Evolutionary conservation across 1,140 invertebrate genomes (phyloP), one percentile per base, ranked within the genome.

Genomic region (Lepidotrigona ventralis): DNA sequence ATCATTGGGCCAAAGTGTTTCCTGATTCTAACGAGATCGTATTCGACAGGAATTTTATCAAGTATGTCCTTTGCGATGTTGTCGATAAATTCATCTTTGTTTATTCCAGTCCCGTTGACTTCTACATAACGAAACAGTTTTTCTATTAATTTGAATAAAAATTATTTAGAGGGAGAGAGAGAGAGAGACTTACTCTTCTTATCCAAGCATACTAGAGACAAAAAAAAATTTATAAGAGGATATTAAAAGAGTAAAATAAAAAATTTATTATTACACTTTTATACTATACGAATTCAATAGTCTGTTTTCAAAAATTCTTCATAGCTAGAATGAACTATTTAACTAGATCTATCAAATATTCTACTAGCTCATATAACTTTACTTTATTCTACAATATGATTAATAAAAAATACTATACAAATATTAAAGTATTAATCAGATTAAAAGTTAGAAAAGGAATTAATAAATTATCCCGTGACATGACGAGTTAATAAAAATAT

Each of bases 81-180:
- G 89, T 97, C 96, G 79, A 98, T 98, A 90, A 98, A 97, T 82
- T 98, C 96, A 83, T 98, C 97, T 85, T 97, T 95, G 77, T 96
- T 97, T 81, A 97, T 95, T 19, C 96, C 96, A 46, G 95, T 94
- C 4, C 71, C 64, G 3, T 71, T 86, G 5, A 84, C 66, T 46
- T 83, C 92, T 92, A 75, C 17, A 73, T 12, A 33, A 68, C 33
- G 51, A 51, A 26, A 46, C 6, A n/a, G 46, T 63, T 46, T 23
- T 33, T 26, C 46, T 76, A n/a, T 23, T 29, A 39, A 75, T 39
- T 21, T 21, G 11, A 33, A 9, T 11, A 19, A 23, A n/a, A 72
- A 26, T 72, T 26, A 21, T 72, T 29, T 8, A 3, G 15, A 54
- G 4, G 29, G 0, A 3, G 9, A 23, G 26, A 33, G 26, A 46